Conservation (phyloP, 2,113 vertebrate species). For the Strix uralensis region DNA sequence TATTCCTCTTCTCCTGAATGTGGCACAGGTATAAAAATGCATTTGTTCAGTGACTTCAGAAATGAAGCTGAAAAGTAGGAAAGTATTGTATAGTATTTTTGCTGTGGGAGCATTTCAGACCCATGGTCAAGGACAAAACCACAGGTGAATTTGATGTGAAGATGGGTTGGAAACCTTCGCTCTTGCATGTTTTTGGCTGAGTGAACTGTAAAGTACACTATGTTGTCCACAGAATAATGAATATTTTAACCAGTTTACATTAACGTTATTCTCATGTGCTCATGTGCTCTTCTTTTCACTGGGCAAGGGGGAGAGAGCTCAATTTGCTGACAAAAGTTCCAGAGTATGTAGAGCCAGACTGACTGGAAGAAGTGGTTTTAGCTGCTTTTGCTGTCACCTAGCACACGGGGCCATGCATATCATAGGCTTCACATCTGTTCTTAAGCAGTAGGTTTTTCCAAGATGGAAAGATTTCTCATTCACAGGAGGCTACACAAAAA, state of each 20-base stretch:
- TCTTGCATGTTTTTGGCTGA: background rate
- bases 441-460: background rate
- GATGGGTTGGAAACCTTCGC: background rate
- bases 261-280: background rate
- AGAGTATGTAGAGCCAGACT: background rate
- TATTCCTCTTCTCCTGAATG: background rate
- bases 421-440: rapidly evolving
- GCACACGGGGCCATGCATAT: rapidly evolving
- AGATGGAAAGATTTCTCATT: background rate
- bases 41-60: background rate
- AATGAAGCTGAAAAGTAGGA: background rate
- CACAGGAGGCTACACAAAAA: background rate
- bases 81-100: background rate
- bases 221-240: background rate
- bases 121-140: background rate
- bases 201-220: background rate
- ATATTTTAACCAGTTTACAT: background rate
- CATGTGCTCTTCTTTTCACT: rapidly evolving
- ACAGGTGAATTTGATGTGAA: background rate
- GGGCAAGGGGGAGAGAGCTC: background rate
- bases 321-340: background rate
- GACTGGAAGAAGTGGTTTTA: background rate
- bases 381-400: background rate
- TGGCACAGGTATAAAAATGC: background rate
- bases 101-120: background rate